A percentile compares a stretch with the other conserved stretches of the same genome.
phyloP scores from a whole-genome alignment of 1,140 invertebrate species.

The Bactericera cockerelli region DNA sequence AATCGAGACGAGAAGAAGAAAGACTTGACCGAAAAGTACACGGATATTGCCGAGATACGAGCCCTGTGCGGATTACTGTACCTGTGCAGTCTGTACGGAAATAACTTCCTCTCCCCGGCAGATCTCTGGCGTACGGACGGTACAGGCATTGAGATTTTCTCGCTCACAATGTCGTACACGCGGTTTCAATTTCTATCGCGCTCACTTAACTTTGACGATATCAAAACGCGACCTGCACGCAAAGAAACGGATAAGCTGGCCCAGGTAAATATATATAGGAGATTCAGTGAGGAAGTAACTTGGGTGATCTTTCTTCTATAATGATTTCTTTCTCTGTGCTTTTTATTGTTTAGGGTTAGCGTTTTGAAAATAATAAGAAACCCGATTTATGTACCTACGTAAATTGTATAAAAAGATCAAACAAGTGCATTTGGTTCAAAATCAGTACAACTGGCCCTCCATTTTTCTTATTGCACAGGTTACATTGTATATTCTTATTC shows the following conservation, averaged over 20 bases:
- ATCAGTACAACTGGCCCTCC: no score
- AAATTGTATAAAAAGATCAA: no score
- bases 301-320: no score
- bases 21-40: constrained; percentile 9
- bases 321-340: no score
- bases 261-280: no score
- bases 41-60: neutral
- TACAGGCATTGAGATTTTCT: neutral
- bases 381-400: no score
- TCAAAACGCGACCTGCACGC: neutral
- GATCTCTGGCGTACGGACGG: constrained; percentile 4
- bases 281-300: no score
- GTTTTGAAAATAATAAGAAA: no score
- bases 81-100: neutral
- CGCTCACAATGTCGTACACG: neutral
- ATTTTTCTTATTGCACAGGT: no score
- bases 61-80: neutral
- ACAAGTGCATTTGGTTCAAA: no score
- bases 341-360: no score
- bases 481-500: no score
- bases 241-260: constrained; percentile 21
- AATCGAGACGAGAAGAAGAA: constrained; percentile 14
- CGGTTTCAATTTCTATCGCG: neutral
- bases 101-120: neutral
- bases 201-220: constrained; percentile 2